Conservation (phyloP, 1,140 invertebrate genomes). For the Drosophila triauraria region DNA sequence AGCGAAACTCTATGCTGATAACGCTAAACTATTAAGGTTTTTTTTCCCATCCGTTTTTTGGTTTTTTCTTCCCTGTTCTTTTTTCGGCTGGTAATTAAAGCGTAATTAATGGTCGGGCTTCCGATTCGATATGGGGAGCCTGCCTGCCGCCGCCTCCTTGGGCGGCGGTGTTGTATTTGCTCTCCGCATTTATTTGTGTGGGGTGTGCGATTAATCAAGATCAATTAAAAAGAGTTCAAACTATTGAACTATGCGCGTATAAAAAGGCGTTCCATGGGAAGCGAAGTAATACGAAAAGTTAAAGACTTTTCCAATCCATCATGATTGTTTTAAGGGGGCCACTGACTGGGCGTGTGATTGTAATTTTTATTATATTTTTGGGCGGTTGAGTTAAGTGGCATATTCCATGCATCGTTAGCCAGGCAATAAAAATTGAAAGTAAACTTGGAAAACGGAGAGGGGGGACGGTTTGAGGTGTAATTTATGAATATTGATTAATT, state of each 20-base stretch:
- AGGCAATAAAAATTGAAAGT: slow-evolving; percentile 11
- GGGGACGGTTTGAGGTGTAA: neutral
- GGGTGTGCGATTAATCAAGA: slow-evolving; percentile 80
- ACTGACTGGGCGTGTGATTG: slow-evolving; percentile 51
- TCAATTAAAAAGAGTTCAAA: slow-evolving; percentile 82
- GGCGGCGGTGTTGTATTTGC: slow-evolving; percentile 22
- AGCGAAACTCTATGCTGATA: slow-evolving; percentile 78
- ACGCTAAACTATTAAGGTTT: slow-evolving; percentile 78
- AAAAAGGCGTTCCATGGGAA: slow-evolving; percentile 64
- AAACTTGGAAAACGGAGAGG: neutral
- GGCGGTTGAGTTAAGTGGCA: slow-evolving; percentile 47
- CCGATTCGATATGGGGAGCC: slow-evolving; percentile 46
- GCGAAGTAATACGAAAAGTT: slow-evolving; percentile 37
- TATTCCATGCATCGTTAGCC: slow-evolving; percentile 37
- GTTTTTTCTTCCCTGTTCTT: slow-evolving; percentile 8
- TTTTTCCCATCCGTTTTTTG: slow-evolving; percentile 45
- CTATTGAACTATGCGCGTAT: slow-evolving; percentile 68
- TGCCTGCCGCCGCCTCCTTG: slow-evolving; percentile 35
- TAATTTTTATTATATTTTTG: slow-evolving; percentile 41
- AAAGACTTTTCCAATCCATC: slow-evolving; percentile 43
- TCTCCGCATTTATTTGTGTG: slow-evolving; percentile 28
- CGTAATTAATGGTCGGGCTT: slow-evolving; percentile 71
- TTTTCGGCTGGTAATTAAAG: slow-evolving; percentile 67
- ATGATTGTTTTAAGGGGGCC: slow-evolving; percentile 14
- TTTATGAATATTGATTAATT: neutral